Evolutionary conservation across 1,140 invertebrate genomes (phyloP), one percentile per base, ranked within the genome.

Genomic region (Drosophila persimilis): DNA sequence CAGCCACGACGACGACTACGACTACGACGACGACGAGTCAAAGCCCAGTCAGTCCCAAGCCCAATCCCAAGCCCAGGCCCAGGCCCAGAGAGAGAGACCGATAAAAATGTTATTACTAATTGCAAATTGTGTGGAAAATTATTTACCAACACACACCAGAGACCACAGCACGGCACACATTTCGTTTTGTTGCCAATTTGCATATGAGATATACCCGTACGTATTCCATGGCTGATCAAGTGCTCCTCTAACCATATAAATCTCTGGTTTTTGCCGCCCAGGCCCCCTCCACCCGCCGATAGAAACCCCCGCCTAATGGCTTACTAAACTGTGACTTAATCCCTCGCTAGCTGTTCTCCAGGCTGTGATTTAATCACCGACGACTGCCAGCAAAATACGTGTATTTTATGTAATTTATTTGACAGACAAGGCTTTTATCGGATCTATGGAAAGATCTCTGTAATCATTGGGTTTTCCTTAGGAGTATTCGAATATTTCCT

Each of bases 61-160:
- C 15, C 50, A 29, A 61, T 48, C 65, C 15, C 50, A 56, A 66
- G 53, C 20, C 20, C 20, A 20, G 2, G 20, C 20, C 15, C 41
- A 64, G 76, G 8, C 29, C 29, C 29, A 39, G 35, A 39, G 35
- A 39, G 35, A 13, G 35, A 11, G 29, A 39, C 11, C 35, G 35
- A 80, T 83, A 81, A 66, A 65, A 80, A 80, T 80, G 64, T 74
- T 86, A 73, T 72, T 58, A 69, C 81, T 81, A 86, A 86, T 86
- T 88, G 81, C 74, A 86, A 81, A 81, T 86, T 88, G 83, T 86
- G 77, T 86, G 81, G 77, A 86, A 86, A 86, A 81, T 86, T 66
- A 81, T 83, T 83, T 74, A 70, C 73, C 73, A 73, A 76, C 61
- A 65, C 35, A 39, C 35, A 26, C 24, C 24, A 26, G 11, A 13